phyloP scores from a whole-genome alignment of 2,888 invertebrate genomes.

The Dascillus cervinus region DNA sequence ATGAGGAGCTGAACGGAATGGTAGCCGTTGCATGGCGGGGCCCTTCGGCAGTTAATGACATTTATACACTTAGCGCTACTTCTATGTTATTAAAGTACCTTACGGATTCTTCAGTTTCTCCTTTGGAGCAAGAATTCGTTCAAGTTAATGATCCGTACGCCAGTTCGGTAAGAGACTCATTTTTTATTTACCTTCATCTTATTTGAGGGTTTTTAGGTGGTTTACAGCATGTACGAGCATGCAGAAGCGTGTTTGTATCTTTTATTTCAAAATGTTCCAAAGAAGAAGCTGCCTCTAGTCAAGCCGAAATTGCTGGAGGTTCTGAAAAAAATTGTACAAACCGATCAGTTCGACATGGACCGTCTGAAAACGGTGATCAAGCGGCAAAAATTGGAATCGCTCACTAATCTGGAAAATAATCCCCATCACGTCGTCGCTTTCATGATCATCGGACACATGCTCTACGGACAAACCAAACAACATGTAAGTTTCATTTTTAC shows the following conservation, averaged over 20 bases:
- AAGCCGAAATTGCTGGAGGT: conserved; percentile 48
- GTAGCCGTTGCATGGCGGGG: conserved; percentile 76
- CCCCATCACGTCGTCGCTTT: conserved; percentile 73
- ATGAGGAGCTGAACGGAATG: conserved; percentile 75
- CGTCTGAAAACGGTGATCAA: conserved; percentile 66
- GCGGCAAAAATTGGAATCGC: conserved; percentile 59
- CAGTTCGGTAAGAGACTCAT: conserved; percentile 54
- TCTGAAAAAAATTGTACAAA: conserved; percentile 43
- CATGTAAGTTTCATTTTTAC: conserved; percentile 58
- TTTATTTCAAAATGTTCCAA: conserved; percentile 67
- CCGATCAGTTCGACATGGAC: conserved; percentile 62
- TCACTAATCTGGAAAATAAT: conserved; percentile 64
- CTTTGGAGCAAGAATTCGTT: conserved; percentile 74
- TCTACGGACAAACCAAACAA: conserved; percentile 67
- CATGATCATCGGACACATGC: conserved; percentile 71
- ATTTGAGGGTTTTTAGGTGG: conserved; percentile 47
- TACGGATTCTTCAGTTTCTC: conserved; percentile 80
- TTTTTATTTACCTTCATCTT: conserved; percentile 4
- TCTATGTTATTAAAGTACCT: conserved; percentile 71
- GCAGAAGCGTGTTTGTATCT: conserved; percentile 62
- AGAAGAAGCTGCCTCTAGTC: conserved; percentile 56
- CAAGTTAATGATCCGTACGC: conserved; percentile 76
- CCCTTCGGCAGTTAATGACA: conserved; percentile 53
- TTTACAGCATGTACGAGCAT: conserved; percentile 65
- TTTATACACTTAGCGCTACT: conserved; percentile 55